phyloP scores from a whole-genome alignment of 2,113 vertebrate species.

The Proterorhinus semilunaris region DNA sequence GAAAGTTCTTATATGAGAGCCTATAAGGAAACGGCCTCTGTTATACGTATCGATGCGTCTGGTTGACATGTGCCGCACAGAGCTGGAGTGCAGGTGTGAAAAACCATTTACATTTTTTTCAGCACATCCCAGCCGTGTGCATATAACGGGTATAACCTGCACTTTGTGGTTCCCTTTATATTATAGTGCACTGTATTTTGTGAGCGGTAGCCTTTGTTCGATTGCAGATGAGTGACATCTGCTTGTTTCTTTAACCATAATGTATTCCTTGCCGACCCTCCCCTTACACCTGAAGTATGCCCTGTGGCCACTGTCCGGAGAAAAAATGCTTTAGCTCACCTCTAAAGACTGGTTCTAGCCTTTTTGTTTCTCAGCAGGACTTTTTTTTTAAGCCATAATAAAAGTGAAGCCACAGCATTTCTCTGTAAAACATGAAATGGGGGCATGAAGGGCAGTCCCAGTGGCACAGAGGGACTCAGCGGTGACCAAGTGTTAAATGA shows the following conservation, averaged over 20 bases:
- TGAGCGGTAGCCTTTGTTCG: neutral
- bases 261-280: constrained; percentile 29
- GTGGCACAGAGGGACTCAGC: constrained; percentile 15
- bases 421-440: constrained; percentile 19
- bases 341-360: constrained; percentile 26
- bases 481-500: constrained; percentile 24
- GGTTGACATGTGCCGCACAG: neutral
- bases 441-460: constrained; percentile 21
- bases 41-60: neutral
- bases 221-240: constrained; percentile 26
- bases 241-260: constrained; percentile 27
- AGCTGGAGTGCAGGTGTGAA: constrained; percentile 9
- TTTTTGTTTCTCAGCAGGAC: constrained; percentile 21
- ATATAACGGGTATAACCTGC: neutral
- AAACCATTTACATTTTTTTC: constrained; percentile 3
- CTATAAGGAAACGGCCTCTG: neutral
- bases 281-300: constrained; percentile 26
- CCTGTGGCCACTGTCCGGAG: constrained; percentile 16
- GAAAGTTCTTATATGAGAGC: too few relatives aligned
- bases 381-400: constrained; percentile 20
- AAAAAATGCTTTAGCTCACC: constrained; percentile 25
- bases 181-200: neutral
- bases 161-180: neutral
- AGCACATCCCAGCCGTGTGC: neutral
- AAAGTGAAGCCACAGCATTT: constrained; percentile 32